Conservation (phyloP, 2,888 invertebrate genomes). For the Resseliella maxima region DNA sequence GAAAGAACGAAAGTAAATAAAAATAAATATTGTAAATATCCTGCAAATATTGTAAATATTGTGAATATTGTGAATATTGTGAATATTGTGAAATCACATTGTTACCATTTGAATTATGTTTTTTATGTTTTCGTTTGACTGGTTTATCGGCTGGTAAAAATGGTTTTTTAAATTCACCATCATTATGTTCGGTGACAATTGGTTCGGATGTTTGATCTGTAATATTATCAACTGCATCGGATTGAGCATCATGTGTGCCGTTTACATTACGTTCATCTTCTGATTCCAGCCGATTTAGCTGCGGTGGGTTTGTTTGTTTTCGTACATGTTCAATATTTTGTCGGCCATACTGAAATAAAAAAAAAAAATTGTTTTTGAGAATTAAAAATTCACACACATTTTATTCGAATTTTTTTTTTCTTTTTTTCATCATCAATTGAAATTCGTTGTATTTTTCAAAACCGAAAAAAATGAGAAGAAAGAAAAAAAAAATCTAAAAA, state of each 20-base stretch:
- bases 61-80: no score
- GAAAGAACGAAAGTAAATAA: no score
- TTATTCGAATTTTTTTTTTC: no score
- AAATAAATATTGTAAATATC: no score
- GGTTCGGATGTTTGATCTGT: background rate
- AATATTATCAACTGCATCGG: background rate
- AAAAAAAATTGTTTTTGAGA: no score
- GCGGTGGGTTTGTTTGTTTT: slow-evolving; percentile 67
- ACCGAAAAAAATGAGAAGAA: background rate
- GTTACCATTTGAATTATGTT: slow-evolving; percentile 1
- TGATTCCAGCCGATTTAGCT: slow-evolving; percentile 68
- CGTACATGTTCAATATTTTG: slow-evolving; percentile 81
- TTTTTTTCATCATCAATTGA: no score
- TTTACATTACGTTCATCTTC: slow-evolving; percentile 67
- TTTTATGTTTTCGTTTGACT: slow-evolving; percentile 28
- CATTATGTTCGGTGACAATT: background rate
- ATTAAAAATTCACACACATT: no score
- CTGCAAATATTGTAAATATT: no score
- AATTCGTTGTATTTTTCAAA: no score
- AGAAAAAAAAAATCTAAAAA: background rate
- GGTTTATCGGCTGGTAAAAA: background rate
- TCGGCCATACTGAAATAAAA: slow-evolving; percentile 82
- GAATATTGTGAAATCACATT: no score
- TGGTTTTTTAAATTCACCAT: background rate
- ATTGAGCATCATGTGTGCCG: slow-evolving; percentile 55